Evolutionary conservation across 2,797 vertebrate species (phyloP).

Genomic region (Pempheris klunzingeri): DNA sequence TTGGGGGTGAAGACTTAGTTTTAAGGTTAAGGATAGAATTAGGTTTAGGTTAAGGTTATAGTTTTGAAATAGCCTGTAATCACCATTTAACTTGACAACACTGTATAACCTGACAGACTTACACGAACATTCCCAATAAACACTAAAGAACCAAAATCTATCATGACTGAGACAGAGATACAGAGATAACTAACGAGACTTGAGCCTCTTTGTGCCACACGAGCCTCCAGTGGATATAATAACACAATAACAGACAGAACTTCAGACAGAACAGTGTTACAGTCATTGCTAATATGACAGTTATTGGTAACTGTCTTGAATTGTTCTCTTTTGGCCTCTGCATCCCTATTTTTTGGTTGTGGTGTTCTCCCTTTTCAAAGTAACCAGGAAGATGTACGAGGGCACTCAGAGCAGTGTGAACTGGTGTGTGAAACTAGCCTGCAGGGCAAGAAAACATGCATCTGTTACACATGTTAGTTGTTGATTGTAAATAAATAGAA

Average conservation of each 20-base stretch:
- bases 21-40: too few species aligned
- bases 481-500: too few species aligned
- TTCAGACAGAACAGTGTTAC: background rate
- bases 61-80: background rate
- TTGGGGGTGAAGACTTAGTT: too few species aligned
- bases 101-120: background rate
- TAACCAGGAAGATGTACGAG: background rate
- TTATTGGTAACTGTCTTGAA: background rate
- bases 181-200: background rate
- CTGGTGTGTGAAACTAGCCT: background rate
- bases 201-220: background rate
- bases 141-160: background rate
- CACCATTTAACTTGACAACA: background rate
- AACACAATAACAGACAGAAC: background rate
- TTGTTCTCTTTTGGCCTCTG: slow-evolving; percentile 13
- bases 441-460: background rate
- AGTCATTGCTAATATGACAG: too few species aligned
- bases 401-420: slow-evolving; percentile 5
- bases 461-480: too few species aligned
- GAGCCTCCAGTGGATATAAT: background rate
- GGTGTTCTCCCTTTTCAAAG: background rate
- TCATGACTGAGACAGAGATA: background rate
- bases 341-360: background rate
- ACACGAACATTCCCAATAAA: background rate
- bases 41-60: too few species aligned